A percentile compares a stretch with the other conserved stretches of the same genome.
These are phyloP conservation scores for Leiothrix lutea DNA, from an alignment of 2,113 vertebrate species.

Conservation along the genomic window DNA sequence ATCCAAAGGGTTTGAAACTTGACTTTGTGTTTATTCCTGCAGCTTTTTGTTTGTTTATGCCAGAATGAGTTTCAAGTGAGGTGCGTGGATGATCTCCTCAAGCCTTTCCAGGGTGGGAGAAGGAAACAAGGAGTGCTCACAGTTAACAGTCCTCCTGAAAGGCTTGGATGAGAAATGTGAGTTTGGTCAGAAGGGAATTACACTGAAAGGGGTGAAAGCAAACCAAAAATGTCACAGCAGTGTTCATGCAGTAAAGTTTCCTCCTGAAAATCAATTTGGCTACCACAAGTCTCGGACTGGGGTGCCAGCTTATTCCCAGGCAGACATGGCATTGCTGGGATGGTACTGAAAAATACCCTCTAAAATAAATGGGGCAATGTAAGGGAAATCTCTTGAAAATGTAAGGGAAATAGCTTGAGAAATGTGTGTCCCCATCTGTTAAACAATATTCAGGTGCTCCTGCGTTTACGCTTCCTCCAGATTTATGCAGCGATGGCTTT, in stretches of 20 bases:
- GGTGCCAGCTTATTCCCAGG: neutral
- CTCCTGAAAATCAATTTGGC: neutral
- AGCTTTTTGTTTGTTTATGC: neutral
- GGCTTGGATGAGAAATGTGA: neutral
- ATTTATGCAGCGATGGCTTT: slow-evolving; percentile 31
- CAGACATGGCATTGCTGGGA: neutral
- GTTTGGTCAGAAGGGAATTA: neutral
- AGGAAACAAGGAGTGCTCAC: accelerated
- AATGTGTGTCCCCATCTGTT: slow-evolving; percentile 28
- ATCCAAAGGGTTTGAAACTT: neutral
- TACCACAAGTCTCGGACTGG: neutral
- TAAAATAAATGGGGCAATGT: slow-evolving; percentile 5
- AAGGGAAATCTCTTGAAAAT: slow-evolving; percentile 3
- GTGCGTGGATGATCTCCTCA: neutral
- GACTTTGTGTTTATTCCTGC: neutral
- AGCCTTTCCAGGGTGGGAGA: neutral
- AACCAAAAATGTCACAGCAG: neutral
- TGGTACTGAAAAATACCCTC: neutral
- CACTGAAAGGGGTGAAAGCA: neutral
- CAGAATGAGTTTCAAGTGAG: neutral
- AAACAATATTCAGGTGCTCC: slow-evolving; percentile 50
- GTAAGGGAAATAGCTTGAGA: slow-evolving; percentile 27
- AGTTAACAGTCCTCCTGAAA: neutral
- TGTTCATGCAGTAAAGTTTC: neutral
- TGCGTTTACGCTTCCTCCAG: slow-evolving; percentile 43